Evolutionary conservation across 2,113 vertebrate genomes (phyloP).

Genomic region (Entomyzon cyanotis): DNA sequence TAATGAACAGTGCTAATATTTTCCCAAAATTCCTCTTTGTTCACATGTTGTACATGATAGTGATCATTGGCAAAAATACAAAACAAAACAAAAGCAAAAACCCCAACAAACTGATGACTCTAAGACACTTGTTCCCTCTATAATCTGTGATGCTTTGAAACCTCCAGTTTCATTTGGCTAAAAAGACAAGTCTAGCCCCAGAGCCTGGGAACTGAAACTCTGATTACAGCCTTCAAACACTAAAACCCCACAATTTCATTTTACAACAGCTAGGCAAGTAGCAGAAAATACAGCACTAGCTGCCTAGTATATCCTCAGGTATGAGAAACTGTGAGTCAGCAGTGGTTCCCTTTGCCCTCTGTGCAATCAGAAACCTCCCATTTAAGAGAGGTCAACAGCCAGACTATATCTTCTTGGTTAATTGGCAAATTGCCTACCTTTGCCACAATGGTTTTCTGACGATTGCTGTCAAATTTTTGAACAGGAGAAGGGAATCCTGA

Average conservation of each 20-base stretch:
- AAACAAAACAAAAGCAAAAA: not conserved
- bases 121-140: not conserved
- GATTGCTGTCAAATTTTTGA: not conserved
- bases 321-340: not conserved
- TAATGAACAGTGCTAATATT: not conserved
- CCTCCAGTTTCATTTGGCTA: not conserved
- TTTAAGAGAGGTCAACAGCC: not conserved
- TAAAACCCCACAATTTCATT: not conserved
- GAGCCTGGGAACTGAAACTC: not conserved
- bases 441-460: not conserved
- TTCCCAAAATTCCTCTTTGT: not conserved
- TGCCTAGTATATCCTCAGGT: not conserved
- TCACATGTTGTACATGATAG: not conserved
- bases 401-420: not conserved
- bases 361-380: not conserved
- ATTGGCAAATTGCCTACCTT: not conserved
- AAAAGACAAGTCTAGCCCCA: not conserved
- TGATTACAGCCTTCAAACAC: not conserved
- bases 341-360: not conserved
- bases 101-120: not conserved
- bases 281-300: not conserved
- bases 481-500: not conserved
- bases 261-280: not conserved
- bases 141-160: not conserved
- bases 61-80: not conserved